These are phyloP conservation scores for Prunella fulvescens DNA, from an alignment of 2,113 vertebrate genomes.

Conservation along the genomic window DNA sequence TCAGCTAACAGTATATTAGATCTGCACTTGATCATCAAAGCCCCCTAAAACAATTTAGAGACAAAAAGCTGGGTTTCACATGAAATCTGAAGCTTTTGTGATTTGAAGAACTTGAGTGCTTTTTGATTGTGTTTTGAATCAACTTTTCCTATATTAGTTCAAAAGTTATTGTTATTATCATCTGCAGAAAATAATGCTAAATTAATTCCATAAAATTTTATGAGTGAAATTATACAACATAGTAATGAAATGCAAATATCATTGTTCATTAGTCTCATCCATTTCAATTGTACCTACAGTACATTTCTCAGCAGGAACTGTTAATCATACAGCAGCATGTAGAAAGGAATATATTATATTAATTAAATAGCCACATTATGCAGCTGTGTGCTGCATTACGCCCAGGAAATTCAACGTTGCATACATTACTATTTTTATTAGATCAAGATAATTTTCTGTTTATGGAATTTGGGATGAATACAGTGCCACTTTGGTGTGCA, in stretches of 20 bases:
- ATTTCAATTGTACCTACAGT: slow-evolving; percentile 64
- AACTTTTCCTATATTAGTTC: not conserved
- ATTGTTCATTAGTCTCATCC: slow-evolving; percentile 64
- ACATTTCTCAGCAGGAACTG: slow-evolving; percentile 47
- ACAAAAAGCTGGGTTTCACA: not conserved
- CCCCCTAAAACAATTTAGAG: not conserved
- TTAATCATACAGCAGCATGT: slow-evolving; percentile 58
- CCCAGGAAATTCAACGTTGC: slow-evolving; percentile 16
- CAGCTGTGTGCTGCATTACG: slow-evolving; percentile 55
- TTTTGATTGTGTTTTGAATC: not conserved
- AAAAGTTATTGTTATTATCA: slow-evolving; percentile 39
- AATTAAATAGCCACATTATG: slow-evolving; percentile 64
- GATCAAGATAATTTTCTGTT: not conserved
- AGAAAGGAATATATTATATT: slow-evolving; percentile 62
- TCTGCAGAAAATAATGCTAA: slow-evolving; percentile 53
- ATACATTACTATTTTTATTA: slow-evolving; percentile 57
- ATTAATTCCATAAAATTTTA: slow-evolving; percentile 67
- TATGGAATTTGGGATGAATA: not conserved
- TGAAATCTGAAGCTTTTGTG: not conserved
- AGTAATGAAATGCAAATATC: slow-evolving; percentile 71
- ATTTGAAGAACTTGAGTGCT: not conserved
- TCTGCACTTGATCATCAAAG: not conserved
- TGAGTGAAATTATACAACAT: slow-evolving; percentile 59
- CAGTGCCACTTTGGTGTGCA: slow-evolving; percentile 12
- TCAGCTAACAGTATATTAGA: not conserved